A percentile compares a stretch with the other conserved stretches of the same genome.
These are phyloP conservation scores for Urocynchramus pylzowi DNA, from an alignment of 2,113 vertebrate genomes.

Conservation along the genomic window DNA sequence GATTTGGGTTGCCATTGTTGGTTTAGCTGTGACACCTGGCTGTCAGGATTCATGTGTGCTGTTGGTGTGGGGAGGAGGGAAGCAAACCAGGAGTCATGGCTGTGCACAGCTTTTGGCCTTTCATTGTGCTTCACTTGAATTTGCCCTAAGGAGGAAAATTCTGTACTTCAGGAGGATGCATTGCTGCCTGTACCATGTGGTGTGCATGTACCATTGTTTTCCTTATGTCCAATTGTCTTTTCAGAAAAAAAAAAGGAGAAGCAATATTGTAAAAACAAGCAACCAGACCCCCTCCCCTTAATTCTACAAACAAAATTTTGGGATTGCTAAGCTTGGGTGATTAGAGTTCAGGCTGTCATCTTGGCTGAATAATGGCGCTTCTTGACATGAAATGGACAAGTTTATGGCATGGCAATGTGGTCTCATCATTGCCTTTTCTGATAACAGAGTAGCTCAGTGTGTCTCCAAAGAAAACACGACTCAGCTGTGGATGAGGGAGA, in stretches of 20 bases:
- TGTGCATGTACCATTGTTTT: not conserved
- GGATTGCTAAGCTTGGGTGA: not conserved
- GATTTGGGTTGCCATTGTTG: not conserved
- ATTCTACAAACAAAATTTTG: not conserved
- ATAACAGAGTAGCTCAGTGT: not conserved
- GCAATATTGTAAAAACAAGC: not conserved
- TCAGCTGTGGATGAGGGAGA: not conserved
- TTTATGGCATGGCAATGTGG: not conserved
- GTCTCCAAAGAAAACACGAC: not conserved
- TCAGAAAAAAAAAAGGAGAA: not conserved
- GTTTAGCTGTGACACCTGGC: not conserved
- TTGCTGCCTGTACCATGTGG: not conserved
- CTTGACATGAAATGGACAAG: not conserved
- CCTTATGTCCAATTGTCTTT: not conserved
- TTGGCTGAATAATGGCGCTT: not conserved
- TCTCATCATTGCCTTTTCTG: not conserved
- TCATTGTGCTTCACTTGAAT: not conserved
- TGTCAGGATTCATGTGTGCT: fast-evolving
- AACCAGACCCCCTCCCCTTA: not conserved
- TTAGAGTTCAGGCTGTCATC: not conserved
- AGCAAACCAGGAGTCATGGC: not conserved
- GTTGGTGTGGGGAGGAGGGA: not conserved
- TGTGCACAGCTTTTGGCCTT: not conserved
- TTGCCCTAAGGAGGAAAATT: not conserved
- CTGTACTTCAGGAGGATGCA: not conserved